Evolutionary conservation across 1,140 invertebrate species (phyloP), one percentile per base, ranked within the genome.

Genomic region (Drosophila kurseongensis): DNA sequence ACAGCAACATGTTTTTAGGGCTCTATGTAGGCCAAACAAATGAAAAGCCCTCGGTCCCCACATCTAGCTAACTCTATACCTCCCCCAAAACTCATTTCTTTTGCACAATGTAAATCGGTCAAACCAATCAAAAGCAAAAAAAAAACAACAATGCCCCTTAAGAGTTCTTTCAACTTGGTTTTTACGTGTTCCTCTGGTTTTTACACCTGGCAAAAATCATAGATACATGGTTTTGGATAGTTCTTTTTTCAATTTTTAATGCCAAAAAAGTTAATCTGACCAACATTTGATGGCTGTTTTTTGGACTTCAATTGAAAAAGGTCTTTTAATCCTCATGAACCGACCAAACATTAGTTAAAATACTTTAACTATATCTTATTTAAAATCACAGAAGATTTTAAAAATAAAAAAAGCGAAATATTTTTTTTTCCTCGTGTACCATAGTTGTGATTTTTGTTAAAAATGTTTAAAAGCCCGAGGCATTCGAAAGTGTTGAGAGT

Each of bases 21-120:
- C 41, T 40, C 58, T 50, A 81, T 71, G 56, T 84, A 79, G 80
- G 80, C 71, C 75, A 83, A 78, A 71, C 59, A 78, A 81, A 82
- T 81, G 66, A 58, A 81, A 79, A 83, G 81, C 78, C 65, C 29
- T 32, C 48, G 29, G 29, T 12, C 27, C 5, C 14, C 38, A 42
- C 16, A 52, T 18, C 29, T 51, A 23, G 29, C 50, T 18, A 52
- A 14, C 32, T 52, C 32, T 36, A 36, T 48, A 23, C 38, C 52
- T 45, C 42, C 57, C 32, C 42, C 57, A 78, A 83, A 88, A 88
- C 82, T 72, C 69, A 86, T 86, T 86, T 86, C 82, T 85, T 85
- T 88, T 79, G 59, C 83, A 86, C 82, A 88, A 88, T 88, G 75
- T 83, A 88, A 88, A 86, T 86, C 83, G 82, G 82, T 86, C 82